Conservation (phyloP, 1,140 invertebrate species). For the Heliconius congener region DNA sequence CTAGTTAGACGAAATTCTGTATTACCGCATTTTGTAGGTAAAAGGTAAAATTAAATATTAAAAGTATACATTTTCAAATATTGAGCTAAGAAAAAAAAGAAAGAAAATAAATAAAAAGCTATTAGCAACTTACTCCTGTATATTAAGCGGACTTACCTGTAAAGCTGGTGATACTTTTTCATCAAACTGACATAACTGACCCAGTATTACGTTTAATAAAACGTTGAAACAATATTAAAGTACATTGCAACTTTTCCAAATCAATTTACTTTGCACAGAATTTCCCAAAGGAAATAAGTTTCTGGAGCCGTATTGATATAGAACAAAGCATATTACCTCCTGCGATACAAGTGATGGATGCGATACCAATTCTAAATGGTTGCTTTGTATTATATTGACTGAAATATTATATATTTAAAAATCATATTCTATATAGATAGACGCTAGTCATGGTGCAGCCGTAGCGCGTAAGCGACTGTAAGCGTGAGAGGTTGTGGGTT, state of each 20-base stretch:
- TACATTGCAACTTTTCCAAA: constrained; percentile 43
- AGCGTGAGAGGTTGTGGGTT: not conserved
- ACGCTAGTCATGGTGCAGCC: not conserved
- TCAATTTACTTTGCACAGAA: constrained; percentile 53
- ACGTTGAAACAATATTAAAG: constrained; percentile 10
- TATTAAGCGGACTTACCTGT: too few species aligned
- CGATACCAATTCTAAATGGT: not conserved
- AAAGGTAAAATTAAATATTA: too few species aligned
- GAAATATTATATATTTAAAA: not conserved
- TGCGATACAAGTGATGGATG: constrained; percentile 16
- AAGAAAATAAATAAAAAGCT: too few species aligned
- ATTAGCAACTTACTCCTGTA: too few species aligned
- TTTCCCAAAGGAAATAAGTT: constrained; percentile 65
- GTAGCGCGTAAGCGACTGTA: not conserved
- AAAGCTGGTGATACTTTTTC: not conserved
- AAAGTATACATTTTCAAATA: too few species aligned
- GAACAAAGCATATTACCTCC: constrained; percentile 39
- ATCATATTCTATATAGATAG: too few species aligned
- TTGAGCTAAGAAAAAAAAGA: too few species aligned
- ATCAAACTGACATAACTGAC: not conserved
- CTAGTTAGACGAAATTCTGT: too few species aligned
- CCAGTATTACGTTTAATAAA: not conserved
- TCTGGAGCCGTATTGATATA: constrained; percentile 55
- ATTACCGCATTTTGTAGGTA: too few species aligned
- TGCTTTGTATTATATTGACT: not conserved